Percentiles rank a stretch among this genome's conserved stretches.
These are phyloP conservation scores for Coleophora flavipennella DNA, from an alignment of 2,888 invertebrate species.

Conservation along the genomic window DNA sequence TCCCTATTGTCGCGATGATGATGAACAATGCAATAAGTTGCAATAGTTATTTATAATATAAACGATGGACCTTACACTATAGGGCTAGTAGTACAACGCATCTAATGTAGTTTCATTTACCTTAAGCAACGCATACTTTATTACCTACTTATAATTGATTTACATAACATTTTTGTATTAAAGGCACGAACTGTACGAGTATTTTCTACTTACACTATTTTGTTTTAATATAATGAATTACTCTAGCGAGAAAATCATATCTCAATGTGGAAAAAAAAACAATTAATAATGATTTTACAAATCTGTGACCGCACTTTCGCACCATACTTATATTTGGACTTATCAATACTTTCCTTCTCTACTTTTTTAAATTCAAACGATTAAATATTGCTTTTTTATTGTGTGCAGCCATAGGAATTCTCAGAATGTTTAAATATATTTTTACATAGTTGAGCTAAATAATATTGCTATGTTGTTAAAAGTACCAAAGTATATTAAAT, in stretches of 20 bases:
- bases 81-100: slow-evolving; percentile 38
- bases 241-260: slow-evolving; percentile 3
- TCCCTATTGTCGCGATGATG: no score
- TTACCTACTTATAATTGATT: slow-evolving; percentile 8
- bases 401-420: no score
- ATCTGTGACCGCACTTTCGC: no score
- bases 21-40: no score
- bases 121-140: no score
- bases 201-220: slow-evolving; percentile 30
- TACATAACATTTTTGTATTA: slow-evolving; percentile 1
- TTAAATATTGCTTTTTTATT: no score
- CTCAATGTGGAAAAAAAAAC: no score
- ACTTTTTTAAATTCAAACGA: no score
- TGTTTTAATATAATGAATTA: neutral
- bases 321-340: no score
- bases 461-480: slow-evolving; percentile 1
- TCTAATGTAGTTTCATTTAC: slow-evolving; percentile 28
- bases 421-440: no score
- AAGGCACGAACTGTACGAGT: slow-evolving; percentile 17
- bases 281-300: no score
- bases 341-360: no score
- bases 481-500: neutral
- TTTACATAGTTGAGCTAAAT: neutral
- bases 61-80: slow-evolving; percentile 32
- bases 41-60: slow-evolving; percentile 14